Evolutionary conservation across 2,113 vertebrate species (phyloP).

Genomic region (Seriola aureovittata): DNA sequence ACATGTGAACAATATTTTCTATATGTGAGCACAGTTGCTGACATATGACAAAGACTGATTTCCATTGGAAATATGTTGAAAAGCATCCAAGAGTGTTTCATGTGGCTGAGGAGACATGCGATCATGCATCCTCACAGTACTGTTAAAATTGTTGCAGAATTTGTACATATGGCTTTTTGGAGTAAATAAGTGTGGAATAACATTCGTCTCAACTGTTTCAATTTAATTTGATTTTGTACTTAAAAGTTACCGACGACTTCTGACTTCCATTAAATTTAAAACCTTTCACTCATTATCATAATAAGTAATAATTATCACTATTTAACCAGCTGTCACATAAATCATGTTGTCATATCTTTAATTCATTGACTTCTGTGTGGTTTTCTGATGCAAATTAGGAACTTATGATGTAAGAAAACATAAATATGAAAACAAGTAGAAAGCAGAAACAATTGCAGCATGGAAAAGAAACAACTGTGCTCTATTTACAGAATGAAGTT

Average conservation of each 20-base stretch:
- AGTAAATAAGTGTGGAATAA: neutral
- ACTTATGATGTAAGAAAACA: slow-evolving; percentile 26
- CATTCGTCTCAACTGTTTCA: neutral
- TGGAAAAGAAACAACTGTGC: slow-evolving; percentile 2
- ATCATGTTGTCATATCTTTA: slow-evolving; percentile 31
- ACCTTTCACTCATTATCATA: neutral
- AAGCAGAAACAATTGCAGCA: slow-evolving; percentile 18
- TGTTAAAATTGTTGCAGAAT: neutral
- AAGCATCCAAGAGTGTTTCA: neutral
- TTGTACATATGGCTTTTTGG: neutral
- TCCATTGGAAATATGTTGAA: neutral
- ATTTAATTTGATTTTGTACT: neutral
- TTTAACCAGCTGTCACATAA: slow-evolving; percentile 36
- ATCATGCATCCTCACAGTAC: neutral
- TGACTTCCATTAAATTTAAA: neutral
- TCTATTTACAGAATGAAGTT: neutral
- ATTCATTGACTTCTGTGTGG: slow-evolving; percentile 38
- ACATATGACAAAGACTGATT: slow-evolving; percentile 1
- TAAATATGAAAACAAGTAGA: slow-evolving; percentile 5
- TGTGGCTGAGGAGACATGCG: neutral
- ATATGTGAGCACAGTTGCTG: neutral
- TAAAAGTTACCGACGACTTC: neutral
- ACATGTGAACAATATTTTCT: slow-evolving; percentile 14
- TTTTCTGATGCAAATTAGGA: slow-evolving; percentile 26
- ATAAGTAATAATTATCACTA: slow-evolving; percentile 8